Percentiles rank a stretch among this genome's conserved stretches.
Conservation (phyloP, 2,888 invertebrate species). For the Spodoptera picta region DNA sequence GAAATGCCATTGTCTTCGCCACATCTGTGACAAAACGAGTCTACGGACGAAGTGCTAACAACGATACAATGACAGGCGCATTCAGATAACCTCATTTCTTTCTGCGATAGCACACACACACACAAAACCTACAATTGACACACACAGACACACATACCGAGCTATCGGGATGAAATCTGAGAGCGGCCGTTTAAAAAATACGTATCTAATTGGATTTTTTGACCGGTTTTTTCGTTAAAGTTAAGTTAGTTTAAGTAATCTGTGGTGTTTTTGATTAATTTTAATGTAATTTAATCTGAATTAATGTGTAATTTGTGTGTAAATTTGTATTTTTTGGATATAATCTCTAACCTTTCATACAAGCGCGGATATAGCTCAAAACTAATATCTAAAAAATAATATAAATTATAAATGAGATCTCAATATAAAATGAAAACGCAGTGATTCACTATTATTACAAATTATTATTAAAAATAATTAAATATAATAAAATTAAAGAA, state of each 20-base stretch:
- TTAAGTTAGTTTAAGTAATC: not conserved
- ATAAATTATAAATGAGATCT: not conserved
- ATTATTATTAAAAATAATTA: constrained; percentile 23
- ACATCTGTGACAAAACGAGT: constrained; percentile 51
- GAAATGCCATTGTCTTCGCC: constrained; percentile 16
- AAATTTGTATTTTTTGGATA: too few species aligned
- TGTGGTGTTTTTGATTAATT: too few species aligned
- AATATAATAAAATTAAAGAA: constrained; percentile 29
- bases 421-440: constrained; percentile 6
- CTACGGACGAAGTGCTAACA: constrained; percentile 68
- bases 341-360: too few species aligned
- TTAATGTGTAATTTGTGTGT: too few species aligned
- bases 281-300: too few species aligned
- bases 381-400: too few species aligned
- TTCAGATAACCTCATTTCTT: constrained; percentile 89
- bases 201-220: constrained; percentile 17
- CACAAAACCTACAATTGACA: constrained; percentile 37
- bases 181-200: constrained; percentile 46
- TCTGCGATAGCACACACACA: constrained; percentile 73
- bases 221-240: not conserved
- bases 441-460: not conserved
- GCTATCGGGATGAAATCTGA: constrained; percentile 59
- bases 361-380: too few species aligned
- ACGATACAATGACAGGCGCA: constrained; percentile 83
- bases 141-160: constrained; percentile 48